A percentile compares a stretch with the other conserved stretches of the same genome.
Conservation (phyloP, 2,888 invertebrate species). For the Clitarchus hookeri region DNA sequence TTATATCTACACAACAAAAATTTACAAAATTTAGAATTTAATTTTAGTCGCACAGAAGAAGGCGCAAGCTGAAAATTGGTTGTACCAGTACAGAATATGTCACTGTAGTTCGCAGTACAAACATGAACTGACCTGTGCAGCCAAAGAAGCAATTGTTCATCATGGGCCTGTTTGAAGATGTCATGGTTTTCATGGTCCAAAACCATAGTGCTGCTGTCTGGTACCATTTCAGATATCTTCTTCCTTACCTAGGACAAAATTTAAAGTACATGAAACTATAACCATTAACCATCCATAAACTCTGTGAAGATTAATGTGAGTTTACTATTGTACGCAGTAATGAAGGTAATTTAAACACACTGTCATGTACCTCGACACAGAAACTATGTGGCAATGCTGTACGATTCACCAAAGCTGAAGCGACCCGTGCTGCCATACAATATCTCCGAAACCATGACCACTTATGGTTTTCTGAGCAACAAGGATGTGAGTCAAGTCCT, state of each 20-base stretch:
- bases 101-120: background rate
- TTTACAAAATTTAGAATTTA: too few relatives aligned
- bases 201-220: conserved; percentile 58
- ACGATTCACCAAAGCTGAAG: conserved; percentile 78
- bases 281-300: background rate
- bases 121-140: conserved; percentile 72
- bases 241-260: conserved; percentile 57
- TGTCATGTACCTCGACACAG: conserved; percentile 75
- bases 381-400: conserved; percentile 75
- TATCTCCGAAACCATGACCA: conserved; percentile 93
- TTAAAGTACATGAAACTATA: background rate
- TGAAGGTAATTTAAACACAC: background rate
- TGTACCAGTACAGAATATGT: too few relatives aligned
- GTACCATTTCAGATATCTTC: conserved; percentile 75
- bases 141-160: conserved; percentile 91
- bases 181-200: conserved; percentile 76
- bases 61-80: too few relatives aligned
- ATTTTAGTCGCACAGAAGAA: too few relatives aligned
- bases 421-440: conserved; percentile 87
- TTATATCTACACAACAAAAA: too few relatives aligned
- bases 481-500: conserved; percentile 73
- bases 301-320: background rate
- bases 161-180: conserved; percentile 79
- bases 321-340: background rate
- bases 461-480: conserved; percentile 73